Evolutionary conservation across 2,888 invertebrate genomes (phyloP), one percentile per base, ranked within the genome.

Genomic region (Mythimna lalbum): DNA sequence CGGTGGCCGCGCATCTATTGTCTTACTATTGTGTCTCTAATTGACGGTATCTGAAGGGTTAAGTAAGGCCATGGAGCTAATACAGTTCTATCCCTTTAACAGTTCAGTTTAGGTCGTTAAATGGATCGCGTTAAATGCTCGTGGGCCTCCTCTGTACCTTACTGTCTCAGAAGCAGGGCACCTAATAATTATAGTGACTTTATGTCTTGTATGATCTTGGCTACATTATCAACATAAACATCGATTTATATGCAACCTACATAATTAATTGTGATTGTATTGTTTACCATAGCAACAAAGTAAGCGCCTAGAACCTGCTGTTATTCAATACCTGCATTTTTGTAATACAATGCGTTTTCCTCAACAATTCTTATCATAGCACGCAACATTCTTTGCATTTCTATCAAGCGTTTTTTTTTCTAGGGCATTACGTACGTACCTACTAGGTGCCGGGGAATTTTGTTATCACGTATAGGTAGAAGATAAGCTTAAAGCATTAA

Each of bases 241-340:
- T 55, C 23, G 10, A 55, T 68, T 23, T 23, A 36, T 10, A 33
- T 3, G 14, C 33, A 74, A 36, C 36, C 10, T 75, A 65, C 19
- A n/a, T 65, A 55, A 53, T 55, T n/a, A 65, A 55, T 47, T 12
- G 36, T 36, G n/a, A 55, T 19, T 31, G 17, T 55, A 14, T 14
- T 43, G 23, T 31, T 71, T 72, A 43, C 59, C 56, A 57, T 49
- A 27, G 60, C 55, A 61, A 75, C 52, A 0, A 50, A 60, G 31
- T 52, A 59, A 67, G 17, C 17, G 0, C 43, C 27, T 36, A 59
- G 19, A 81, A 61, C 63, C 43, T n/a, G 55, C 43, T n/a, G 55
- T 72, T 71, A 66, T 53, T 60, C 62, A 81, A 66, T 64, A 81
- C 76, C 77, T 61, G 61, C 61, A 63, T 64, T 72, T 72, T 65